Conservation (phyloP, 2,888 invertebrate genomes). For the Branchellion lobata region DNA sequence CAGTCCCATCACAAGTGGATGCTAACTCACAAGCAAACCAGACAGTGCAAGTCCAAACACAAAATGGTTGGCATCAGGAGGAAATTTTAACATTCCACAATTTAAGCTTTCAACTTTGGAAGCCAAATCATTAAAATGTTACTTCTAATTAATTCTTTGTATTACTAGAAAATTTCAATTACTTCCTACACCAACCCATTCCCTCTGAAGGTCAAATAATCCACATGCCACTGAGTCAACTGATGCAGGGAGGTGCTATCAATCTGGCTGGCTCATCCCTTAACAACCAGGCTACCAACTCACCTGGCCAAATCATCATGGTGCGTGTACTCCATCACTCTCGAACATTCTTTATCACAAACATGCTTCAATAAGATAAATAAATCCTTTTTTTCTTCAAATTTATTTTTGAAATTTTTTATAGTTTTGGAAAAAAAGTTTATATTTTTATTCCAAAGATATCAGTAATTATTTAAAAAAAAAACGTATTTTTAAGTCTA, state of each 20-base stretch:
- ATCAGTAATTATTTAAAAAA: neutral
- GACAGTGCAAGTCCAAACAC: slow-evolving; percentile 48
- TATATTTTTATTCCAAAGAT: no score
- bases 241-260: slow-evolving; percentile 5
- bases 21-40: slow-evolving; percentile 65
- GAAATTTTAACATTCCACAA: no score
- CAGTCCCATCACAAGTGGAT: slow-evolving; percentile 59
- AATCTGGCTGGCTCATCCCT: slow-evolving; percentile 33
- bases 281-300: neutral
- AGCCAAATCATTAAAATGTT: neutral
- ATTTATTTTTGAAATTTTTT: no score
- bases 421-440: no score
- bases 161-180: no score
- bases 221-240: slow-evolving; percentile 44
- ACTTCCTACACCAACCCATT: neutral
- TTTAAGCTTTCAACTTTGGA: neutral
- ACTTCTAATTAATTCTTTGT: neutral
- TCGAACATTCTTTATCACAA: neutral
- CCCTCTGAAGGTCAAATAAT: slow-evolving; percentile 41
- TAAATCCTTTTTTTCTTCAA: no score
- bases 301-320: slow-evolving; percentile 1
- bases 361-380: neutral
- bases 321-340: neutral
- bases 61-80: slow-evolving; percentile 9
- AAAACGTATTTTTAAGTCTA: neutral